phyloP scores from a whole-genome alignment of 2,113 vertebrate genomes.

The Aphyosemion australe region DNA sequence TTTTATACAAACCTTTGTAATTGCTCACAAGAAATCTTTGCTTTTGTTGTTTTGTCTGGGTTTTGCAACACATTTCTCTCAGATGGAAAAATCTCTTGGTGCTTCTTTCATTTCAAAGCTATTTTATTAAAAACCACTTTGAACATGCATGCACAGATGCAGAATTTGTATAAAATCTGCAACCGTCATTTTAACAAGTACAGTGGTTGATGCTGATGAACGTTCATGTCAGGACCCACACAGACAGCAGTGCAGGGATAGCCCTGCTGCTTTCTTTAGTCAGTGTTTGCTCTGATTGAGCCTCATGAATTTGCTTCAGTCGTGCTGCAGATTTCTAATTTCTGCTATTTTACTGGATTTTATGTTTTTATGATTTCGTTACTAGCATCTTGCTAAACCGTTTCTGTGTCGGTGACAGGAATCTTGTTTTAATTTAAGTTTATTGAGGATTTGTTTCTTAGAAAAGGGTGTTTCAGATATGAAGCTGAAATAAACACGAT shows the following conservation, averaged over 20 bases:
- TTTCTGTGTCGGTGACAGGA: slow-evolving; percentile 4
- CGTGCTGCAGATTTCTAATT: too few species aligned
- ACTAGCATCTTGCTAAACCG: background rate
- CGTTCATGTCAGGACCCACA: slow-evolving; percentile 3
- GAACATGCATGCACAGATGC: background rate
- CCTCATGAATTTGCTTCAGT: background rate
- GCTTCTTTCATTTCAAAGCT: slow-evolving; percentile 32
- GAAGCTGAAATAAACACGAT: slow-evolving; percentile 3
- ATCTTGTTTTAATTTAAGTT: background rate
- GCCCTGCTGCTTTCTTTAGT: slow-evolving; percentile 21
- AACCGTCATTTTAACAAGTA: too few species aligned
- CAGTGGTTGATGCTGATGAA: background rate
- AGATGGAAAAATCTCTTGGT: slow-evolving; percentile 38
- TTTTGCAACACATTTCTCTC: slow-evolving; percentile 32
- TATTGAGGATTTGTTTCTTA: background rate
- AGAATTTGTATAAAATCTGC: background rate
- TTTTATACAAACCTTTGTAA: slow-evolving; percentile 16
- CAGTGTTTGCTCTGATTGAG: background rate
- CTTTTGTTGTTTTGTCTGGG: slow-evolving; percentile 25
- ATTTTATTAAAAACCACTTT: background rate
- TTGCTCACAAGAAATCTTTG: slow-evolving; percentile 14
- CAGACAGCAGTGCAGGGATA: slow-evolving; percentile 1
- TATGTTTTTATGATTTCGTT: background rate
- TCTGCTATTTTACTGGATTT: too few species aligned
- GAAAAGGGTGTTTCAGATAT: background rate